These are phyloP conservation scores for Leptocoma aspasia DNA, from an alignment of 2,113 vertebrate species.

Conservation along the genomic window DNA sequence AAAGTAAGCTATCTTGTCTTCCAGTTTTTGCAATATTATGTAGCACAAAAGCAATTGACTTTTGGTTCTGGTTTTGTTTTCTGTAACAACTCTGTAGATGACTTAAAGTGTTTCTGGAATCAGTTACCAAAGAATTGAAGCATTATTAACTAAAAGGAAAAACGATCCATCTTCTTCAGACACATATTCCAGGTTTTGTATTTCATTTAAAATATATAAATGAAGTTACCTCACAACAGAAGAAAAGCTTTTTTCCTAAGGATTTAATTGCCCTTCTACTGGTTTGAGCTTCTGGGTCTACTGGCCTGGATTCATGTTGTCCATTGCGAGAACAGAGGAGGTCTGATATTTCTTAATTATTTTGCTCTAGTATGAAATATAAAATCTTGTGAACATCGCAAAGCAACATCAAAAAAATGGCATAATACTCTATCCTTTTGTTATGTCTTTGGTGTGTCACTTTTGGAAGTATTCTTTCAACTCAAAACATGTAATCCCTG, in stretches of 20 bases:
- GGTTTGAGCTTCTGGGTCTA: neutral
- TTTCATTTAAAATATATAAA: neutral
- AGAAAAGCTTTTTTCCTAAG: neutral
- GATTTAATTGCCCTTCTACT: neutral
- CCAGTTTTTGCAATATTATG: neutral
- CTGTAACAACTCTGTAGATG: neutral
- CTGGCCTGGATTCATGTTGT: neutral
- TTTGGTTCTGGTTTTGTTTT: neutral
- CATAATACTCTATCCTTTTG: neutral
- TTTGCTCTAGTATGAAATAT: neutral
- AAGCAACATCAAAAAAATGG: neutral
- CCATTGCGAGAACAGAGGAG: neutral
- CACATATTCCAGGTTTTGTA: neutral
- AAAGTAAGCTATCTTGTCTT: neutral
- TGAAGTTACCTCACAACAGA: neutral
- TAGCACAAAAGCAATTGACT: neutral
- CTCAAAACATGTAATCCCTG: neutral
- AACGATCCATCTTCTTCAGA: constrained; percentile 5
- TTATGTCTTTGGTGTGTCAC: neutral
- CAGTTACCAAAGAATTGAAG: constrained; percentile 22
- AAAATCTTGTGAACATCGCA: neutral
- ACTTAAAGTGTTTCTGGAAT: constrained; percentile 35
- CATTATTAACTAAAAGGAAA: constrained; percentile 10
- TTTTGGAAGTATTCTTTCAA: neutral
- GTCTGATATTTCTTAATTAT: neutral